phyloP scores from a whole-genome alignment of 23 tunicate species.

The Corella eumyota region DNA sequence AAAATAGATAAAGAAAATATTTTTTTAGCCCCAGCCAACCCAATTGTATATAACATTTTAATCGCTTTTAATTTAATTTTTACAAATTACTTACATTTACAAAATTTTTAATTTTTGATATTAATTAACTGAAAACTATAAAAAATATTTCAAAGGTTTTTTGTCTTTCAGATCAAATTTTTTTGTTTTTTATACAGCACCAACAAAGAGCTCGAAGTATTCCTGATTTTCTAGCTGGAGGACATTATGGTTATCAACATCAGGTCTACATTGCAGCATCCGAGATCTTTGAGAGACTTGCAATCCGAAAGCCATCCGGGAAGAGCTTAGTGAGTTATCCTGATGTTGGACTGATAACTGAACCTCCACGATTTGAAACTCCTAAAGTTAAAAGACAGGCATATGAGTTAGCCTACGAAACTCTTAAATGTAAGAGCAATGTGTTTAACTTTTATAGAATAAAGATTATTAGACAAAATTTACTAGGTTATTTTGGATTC shows the following conservation, averaged over 20 bases:
- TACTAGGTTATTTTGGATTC: too few species aligned
- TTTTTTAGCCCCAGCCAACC: not conserved
- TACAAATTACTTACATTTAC: too few species aligned
- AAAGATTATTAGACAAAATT: not conserved
- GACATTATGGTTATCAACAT: constrained; percentile 53
- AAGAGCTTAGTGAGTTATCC: constrained; percentile 52
- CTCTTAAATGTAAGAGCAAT: constrained; percentile 91
- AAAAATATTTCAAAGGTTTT: too few species aligned
- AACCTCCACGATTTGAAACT: constrained; percentile 21
- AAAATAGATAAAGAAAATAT: not conserved
- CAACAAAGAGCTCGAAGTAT: constrained; percentile 68
- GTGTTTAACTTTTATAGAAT: not conserved
- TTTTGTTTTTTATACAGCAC: constrained; percentile 20
- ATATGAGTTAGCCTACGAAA: constrained; percentile 68
- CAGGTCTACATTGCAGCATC: constrained; percentile 78
- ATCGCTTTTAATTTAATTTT: too few species aligned
- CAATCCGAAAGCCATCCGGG: constrained; percentile 28
- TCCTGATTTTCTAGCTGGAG: constrained; percentile 67
- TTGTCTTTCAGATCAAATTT: not conserved
- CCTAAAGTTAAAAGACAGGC: constrained; percentile 65
- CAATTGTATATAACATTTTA: not conserved
- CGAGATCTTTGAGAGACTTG: constrained; percentile 69
- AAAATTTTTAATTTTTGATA: too few species aligned
- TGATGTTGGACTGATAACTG: not conserved
- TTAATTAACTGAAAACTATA: too few species aligned